Percentiles rank a stretch among this genome's conserved stretches.
Conservation (phyloP, 2,888 invertebrate genomes). For the Stratiomys singularior region DNA sequence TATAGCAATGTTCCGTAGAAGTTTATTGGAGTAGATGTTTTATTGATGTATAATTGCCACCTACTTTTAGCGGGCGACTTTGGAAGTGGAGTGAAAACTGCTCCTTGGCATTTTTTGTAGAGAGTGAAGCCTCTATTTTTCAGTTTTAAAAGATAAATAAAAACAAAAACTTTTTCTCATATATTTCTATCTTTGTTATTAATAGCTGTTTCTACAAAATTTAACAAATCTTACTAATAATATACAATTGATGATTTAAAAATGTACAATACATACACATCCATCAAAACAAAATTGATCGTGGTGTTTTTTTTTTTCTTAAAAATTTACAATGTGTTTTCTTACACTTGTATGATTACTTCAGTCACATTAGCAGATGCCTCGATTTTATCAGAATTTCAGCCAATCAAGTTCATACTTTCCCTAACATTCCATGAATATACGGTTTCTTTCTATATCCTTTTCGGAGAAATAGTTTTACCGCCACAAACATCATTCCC, state of each 20-base stretch:
- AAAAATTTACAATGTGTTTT: slow-evolving; percentile 37
- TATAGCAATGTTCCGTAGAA: no score
- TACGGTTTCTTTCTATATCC: slow-evolving; percentile 78
- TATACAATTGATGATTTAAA: slow-evolving; percentile 8
- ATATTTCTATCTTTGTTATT: slow-evolving; percentile 18
- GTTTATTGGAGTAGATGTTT: no score
- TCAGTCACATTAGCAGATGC: slow-evolving; percentile 20
- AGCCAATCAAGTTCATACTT: no score
- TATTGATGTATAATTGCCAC: no score
- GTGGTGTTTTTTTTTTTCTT: not conserved
- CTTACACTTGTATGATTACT: not conserved
- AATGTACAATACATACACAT: slow-evolving; percentile 41
- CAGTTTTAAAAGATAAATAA: no score
- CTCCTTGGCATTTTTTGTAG: no score
- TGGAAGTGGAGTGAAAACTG: no score
- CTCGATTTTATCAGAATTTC: not conserved
- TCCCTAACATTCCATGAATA: slow-evolving; percentile 75
- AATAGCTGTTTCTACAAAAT: slow-evolving; percentile 27
- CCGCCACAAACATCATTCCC: slow-evolving; percentile 77
- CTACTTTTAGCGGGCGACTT: no score
- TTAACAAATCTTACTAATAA: slow-evolving; percentile 38
- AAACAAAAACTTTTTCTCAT: not conserved
- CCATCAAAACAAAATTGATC: slow-evolving; percentile 12
- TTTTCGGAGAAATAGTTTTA: slow-evolving; percentile 76
- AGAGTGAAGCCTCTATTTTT: no score